Conservation (phyloP, 2,797 vertebrate species). For the Sarcophilus harrisii region DNA sequence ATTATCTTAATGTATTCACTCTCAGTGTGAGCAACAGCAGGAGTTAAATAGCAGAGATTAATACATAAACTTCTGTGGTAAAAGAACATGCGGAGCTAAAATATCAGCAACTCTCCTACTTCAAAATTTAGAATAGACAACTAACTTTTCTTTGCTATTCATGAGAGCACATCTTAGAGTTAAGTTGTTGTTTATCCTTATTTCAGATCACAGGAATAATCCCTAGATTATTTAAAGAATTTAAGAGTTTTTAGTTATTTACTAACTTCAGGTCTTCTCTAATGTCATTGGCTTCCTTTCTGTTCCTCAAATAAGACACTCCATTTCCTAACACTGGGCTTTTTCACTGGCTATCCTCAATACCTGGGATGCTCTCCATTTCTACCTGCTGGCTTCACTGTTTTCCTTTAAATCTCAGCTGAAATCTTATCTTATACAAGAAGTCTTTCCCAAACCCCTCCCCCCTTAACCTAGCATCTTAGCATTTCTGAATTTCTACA, state of each 20-base stretch:
- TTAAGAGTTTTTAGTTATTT: background rate
- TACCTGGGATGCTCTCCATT: background rate
- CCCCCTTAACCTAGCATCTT: background rate
- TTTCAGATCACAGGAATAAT: too few species aligned
- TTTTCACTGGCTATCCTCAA: background rate
- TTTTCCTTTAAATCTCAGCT: background rate
- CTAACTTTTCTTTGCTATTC: background rate
- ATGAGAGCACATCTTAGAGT: background rate
- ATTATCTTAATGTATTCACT: accelerated
- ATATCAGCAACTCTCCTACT: too few species aligned
- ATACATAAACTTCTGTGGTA: background rate
- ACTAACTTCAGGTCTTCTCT: background rate
- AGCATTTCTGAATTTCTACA: too few species aligned
- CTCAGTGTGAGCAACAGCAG: background rate
- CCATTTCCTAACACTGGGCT: too few species aligned
- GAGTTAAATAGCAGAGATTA: too few species aligned
- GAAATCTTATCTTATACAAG: background rate
- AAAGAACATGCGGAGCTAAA: background rate
- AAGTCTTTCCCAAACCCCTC: background rate
- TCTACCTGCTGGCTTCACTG: background rate
- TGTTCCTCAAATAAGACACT: too few species aligned
- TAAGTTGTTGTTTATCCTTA: background rate
- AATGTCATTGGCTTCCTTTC: too few species aligned
- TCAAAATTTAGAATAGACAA: accelerated
- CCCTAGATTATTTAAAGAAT: background rate